Percentiles rank a stretch among this genome's conserved stretches.
phyloP scores from a whole-genome alignment of 2,888 invertebrate species.

The Xanthia togata region DNA sequence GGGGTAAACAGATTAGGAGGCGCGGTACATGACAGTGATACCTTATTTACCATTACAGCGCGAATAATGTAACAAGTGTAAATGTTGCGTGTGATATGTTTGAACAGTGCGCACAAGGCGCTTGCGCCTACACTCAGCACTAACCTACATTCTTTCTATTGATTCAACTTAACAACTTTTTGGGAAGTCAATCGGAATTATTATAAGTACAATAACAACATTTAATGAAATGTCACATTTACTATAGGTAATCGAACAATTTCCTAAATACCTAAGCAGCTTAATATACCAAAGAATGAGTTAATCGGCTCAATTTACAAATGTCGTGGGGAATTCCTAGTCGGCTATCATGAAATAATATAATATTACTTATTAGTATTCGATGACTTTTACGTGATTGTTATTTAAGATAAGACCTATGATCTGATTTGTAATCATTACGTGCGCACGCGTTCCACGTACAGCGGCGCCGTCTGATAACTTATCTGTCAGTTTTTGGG shows the following conservation, averaged over 20 bases:
- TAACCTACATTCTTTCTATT: conserved; percentile 45
- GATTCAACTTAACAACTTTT: conserved; percentile 21
- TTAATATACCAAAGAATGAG: conserved; percentile 30
- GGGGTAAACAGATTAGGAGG: conserved; percentile 24
- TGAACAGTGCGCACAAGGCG: conserved; percentile 14
- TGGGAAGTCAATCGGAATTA: conserved; percentile 7
- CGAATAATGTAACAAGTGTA: conserved; percentile 44
- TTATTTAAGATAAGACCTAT: conserved; percentile 50
- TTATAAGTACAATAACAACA: neutral
- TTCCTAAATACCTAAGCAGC: conserved; percentile 11
- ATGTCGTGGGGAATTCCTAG: conserved; percentile 41
- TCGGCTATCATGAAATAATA: conserved; percentile 30
- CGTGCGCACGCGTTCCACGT: conserved; percentile 55
- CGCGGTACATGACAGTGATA: conserved; percentile 7
- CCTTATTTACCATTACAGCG: neutral
- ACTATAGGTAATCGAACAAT: neutral
- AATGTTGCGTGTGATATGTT: conserved; percentile 53
- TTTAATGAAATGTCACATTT: neutral
- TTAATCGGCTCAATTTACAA: conserved; percentile 7
- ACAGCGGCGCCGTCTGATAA: conserved; percentile 54
- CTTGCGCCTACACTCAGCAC: conserved; percentile 39
- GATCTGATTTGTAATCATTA: conserved; percentile 58
- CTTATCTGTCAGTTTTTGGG: conserved; percentile 40
- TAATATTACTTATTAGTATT: conserved; percentile 42
- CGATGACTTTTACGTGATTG: conserved; percentile 42